Evolutionary conservation across 2,888 invertebrate species (phyloP).

Genomic region (Amorpha juglandis): DNA sequence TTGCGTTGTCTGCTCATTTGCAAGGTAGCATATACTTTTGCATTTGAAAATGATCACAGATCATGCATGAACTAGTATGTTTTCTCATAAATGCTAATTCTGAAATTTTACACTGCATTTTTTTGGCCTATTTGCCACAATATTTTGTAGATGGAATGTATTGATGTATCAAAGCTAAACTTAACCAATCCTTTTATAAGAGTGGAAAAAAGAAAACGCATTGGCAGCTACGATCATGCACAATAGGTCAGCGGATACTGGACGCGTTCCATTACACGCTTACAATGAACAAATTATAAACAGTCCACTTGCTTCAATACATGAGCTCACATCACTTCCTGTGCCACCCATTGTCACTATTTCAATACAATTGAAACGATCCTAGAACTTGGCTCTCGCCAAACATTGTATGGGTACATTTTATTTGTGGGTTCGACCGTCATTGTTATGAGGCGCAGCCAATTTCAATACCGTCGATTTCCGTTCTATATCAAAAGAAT

Average conservation of each 20-base stretch:
- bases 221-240: constrained; percentile 56
- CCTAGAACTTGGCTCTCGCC: constrained; percentile 70
- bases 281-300: constrained; percentile 83
- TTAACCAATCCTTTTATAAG: constrained; percentile 1
- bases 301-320: constrained; percentile 82
- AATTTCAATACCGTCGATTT: constrained; percentile 74
- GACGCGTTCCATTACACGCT: constrained; percentile 70
- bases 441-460: constrained; percentile 68
- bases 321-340: constrained; percentile 79
- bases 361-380: constrained; percentile 83
- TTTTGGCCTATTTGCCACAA: too few relatives aligned
- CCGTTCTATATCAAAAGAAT: constrained; percentile 72
- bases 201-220: constrained; percentile 65
- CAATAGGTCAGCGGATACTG: constrained; percentile 61
- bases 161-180: neutral
- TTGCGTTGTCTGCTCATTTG: too few relatives aligned
- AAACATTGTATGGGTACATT: constrained; percentile 67
- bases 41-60: too few relatives aligned
- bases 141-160: neutral
- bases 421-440: constrained; percentile 73
- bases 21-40: too few relatives aligned
- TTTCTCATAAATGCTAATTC: too few relatives aligned
- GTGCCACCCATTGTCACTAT: constrained; percentile 74
- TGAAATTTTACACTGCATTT: too few relatives aligned
- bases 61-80: too few relatives aligned